Evolutionary conservation across 2,888 invertebrate species (phyloP).

Genomic region (Limnephilus rhombicus): DNA sequence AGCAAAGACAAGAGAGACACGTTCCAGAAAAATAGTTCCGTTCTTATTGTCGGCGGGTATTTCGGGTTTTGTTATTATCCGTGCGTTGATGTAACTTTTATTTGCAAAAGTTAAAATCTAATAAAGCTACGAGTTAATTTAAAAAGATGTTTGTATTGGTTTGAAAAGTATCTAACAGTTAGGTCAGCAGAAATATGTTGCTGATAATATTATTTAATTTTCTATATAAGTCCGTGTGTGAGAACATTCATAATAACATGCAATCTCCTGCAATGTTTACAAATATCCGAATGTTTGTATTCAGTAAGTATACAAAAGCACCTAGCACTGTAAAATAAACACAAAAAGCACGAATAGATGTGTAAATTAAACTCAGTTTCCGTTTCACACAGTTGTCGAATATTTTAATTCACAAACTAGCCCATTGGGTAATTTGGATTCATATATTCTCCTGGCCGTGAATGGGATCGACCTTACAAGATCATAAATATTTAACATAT

Average conservation of each 20-base stretch:
- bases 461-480: slow-evolving; percentile 31
- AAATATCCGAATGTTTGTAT: background rate
- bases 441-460: slow-evolving; percentile 25
- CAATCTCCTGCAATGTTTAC: background rate
- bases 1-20: background rate
- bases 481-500: slow-evolving; percentile 31
- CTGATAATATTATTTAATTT: background rate
- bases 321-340: background rate
- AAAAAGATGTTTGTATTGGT: too few relatives aligned
- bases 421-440: slow-evolving; percentile 2
- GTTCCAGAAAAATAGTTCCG: background rate
- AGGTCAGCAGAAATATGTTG: background rate
- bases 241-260: background rate
- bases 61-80: background rate
- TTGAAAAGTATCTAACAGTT: too few relatives aligned
- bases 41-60: background rate
- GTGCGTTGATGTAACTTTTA: background rate
- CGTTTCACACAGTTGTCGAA: slow-evolving; percentile 8
- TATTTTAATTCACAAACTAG: background rate
- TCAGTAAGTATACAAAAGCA: background rate
- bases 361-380: slow-evolving; percentile 24
- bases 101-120: background rate
- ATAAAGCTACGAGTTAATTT: background rate
- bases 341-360: background rate
- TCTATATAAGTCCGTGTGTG: background rate